Evolutionary conservation across 1,140 invertebrate species (phyloP).

Genomic region (Mercenaria mercenaria): DNA sequence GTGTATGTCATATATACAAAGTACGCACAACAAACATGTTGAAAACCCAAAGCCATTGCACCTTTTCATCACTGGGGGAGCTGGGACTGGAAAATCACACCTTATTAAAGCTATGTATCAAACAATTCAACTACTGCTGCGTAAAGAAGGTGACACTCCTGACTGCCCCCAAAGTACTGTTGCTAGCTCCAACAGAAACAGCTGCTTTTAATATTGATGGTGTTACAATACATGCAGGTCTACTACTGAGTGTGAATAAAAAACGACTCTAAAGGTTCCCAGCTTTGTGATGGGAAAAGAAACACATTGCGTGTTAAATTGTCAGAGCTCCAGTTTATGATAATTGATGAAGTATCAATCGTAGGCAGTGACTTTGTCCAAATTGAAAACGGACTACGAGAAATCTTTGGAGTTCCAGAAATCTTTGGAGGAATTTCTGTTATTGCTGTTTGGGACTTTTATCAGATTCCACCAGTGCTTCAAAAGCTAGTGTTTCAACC

Average conservation of each 20-base stretch:
- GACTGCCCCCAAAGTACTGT: conserved; percentile 56
- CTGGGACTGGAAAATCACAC: conserved; percentile 70
- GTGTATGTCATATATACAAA: not conserved
- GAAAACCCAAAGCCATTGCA: conserved; percentile 63
- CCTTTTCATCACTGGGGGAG: conserved; percentile 70
- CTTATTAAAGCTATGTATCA: conserved; percentile 57
- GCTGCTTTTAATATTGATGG: conserved; percentile 66
- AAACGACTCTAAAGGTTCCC: not conserved
- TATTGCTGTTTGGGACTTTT: conserved; percentile 68
- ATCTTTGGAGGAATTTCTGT: conserved; percentile 67
- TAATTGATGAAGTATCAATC: conserved; percentile 73
- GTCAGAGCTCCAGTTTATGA: conserved; percentile 34
- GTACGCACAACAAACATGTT: not conserved
- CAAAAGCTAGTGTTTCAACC: not conserved
- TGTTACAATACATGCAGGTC: conserved; percentile 61
- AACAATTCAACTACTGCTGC: conserved; percentile 27
- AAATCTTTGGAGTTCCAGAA: conserved; percentile 26
- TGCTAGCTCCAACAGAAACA: conserved; percentile 59
- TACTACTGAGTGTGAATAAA: not conserved
- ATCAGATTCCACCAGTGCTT: conserved; percentile 68
- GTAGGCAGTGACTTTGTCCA: conserved; percentile 49
- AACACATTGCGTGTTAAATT: conserved; percentile 11
- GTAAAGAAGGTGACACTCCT: conserved; percentile 27
- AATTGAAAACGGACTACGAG: conserved; percentile 68
- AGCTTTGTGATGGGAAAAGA: not conserved